Conservation (phyloP, 2,888 invertebrate species). For the Ptilodon capucinus region DNA sequence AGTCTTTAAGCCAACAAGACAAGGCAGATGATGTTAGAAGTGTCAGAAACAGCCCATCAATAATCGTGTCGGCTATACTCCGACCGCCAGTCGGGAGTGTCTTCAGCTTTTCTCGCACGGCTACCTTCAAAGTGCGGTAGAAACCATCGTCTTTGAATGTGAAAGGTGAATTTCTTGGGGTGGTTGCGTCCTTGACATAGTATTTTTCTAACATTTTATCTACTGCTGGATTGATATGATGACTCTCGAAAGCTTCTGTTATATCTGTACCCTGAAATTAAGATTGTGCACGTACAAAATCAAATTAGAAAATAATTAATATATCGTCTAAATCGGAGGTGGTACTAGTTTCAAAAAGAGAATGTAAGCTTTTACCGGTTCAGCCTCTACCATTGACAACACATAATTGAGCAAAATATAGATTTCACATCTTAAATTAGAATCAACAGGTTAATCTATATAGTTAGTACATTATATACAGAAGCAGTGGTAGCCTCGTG, state of each 20-base stretch:
- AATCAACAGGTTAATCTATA: too few species aligned
- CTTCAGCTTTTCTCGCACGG: conserved; percentile 79
- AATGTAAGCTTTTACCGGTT: too few species aligned
- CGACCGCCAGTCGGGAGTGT: conserved; percentile 62
- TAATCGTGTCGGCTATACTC: conserved; percentile 49
- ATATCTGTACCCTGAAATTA: conserved; percentile 83
- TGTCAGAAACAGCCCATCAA: conserved; percentile 60
- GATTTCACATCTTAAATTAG: too few species aligned
- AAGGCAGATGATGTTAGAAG: conserved; percentile 57
- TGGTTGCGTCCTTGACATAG: conserved; percentile 84
- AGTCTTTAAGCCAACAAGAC: conserved; percentile 49
- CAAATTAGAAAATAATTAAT: too few species aligned
- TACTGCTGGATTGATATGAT: conserved; percentile 80
- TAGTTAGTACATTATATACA: too few species aligned
- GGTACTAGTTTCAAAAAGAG: too few species aligned
- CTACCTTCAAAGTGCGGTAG: conserved; percentile 85
- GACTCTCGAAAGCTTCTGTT: conserved; percentile 84
- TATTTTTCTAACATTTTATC: conserved; percentile 85
- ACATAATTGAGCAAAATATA: too few species aligned
- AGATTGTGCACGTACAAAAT: too few species aligned
- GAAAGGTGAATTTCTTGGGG: conserved; percentile 86
- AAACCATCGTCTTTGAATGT: conserved; percentile 90
- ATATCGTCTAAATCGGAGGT: too few species aligned
- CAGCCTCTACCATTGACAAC: too few species aligned
- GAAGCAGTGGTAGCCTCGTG: too few species aligned